Percentiles rank a stretch among this genome's conserved stretches.
These are phyloP conservation scores for Danio choprae DNA, from an alignment of 2,797 vertebrate genomes.

Conservation along the genomic window DNA sequence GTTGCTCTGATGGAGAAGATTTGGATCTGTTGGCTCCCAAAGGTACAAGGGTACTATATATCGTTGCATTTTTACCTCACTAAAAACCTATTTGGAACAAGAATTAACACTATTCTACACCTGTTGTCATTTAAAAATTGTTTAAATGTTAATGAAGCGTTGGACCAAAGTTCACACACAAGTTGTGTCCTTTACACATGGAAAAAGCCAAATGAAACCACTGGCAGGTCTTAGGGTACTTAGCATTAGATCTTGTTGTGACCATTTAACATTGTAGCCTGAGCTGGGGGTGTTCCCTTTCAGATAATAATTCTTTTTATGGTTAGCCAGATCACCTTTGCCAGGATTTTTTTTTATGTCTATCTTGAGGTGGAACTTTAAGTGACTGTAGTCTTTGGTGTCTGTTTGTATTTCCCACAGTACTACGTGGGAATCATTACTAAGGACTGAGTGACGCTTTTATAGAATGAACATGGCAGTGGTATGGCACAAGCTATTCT, in stretches of 20 bases:
- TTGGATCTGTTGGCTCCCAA: conserved; percentile 22
- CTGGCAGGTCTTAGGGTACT: no score
- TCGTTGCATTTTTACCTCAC: neutral
- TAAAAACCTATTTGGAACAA: neutral
- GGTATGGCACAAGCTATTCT: conserved; percentile 28
- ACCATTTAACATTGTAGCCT: conserved; percentile 22
- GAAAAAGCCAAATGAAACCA: neutral
- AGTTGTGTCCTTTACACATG: neutral
- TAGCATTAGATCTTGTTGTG: neutral
- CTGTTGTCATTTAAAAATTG: neutral
- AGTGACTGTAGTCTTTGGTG: conserved; percentile 15
- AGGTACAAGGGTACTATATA: neutral
- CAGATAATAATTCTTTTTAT: conserved; percentile 41
- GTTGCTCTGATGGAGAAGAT: neutral
- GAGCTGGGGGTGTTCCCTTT: conserved; percentile 30
- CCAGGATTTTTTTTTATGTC: conserved; percentile 42
- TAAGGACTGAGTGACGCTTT: conserved; percentile 38
- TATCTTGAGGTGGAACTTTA: neutral
- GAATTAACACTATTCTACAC: neutral
- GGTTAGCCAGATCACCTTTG: conserved; percentile 24
- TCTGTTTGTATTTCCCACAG: conserved; percentile 27
- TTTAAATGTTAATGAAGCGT: conserved; percentile 3
- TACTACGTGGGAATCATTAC: conserved; percentile 17
- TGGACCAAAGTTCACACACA: neutral
- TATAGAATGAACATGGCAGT: conserved; percentile 32